A percentile compares a stretch with the other conserved stretches of the same genome.
Evolutionary conservation across 1,140 invertebrate genomes (phyloP).

Genomic region (Halictus rubicundus): DNA sequence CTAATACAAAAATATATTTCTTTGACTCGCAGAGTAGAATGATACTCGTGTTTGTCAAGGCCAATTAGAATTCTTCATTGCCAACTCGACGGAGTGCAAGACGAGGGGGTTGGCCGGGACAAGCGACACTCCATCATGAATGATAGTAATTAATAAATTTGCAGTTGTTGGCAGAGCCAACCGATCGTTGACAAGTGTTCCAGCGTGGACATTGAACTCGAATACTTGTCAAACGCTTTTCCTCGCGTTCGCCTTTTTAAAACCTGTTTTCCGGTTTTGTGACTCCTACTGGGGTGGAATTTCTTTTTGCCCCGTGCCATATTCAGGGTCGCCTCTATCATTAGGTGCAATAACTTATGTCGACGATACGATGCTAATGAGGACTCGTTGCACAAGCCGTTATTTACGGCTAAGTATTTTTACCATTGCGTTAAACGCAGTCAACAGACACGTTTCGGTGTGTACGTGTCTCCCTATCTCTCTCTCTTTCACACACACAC

Average conservation of each 20-base stretch:
- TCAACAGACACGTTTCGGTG: neutral
- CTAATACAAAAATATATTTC: too few species aligned
- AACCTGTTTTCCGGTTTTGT: constrained; percentile 21
- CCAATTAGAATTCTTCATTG: too few species aligned
- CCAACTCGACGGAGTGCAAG: too few species aligned
- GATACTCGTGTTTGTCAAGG: too few species aligned
- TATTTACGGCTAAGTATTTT: constrained; percentile 67
- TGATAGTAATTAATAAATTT: neutral
- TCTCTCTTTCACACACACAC: too few species aligned
- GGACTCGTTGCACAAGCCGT: constrained; percentile 64
- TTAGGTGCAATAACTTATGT: constrained; percentile 71
- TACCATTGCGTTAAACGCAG: constrained; percentile 39
- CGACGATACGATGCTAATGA: constrained; percentile 72
- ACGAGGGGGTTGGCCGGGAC: too few species aligned
- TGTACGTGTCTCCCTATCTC: neutral
- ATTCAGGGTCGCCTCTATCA: constrained; percentile 67
- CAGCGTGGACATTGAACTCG: neutral
- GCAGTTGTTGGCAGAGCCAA: neutral
- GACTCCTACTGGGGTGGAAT: neutral
- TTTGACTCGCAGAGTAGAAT: too few species aligned
- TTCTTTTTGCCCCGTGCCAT: constrained; percentile 26
- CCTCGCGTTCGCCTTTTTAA: neutral
- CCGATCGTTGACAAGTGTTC: neutral
- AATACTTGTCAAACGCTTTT: neutral
- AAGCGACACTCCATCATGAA: too few species aligned